phyloP scores from a whole-genome alignment of 1,140 invertebrate species.

The Drosophila mayri region DNA sequence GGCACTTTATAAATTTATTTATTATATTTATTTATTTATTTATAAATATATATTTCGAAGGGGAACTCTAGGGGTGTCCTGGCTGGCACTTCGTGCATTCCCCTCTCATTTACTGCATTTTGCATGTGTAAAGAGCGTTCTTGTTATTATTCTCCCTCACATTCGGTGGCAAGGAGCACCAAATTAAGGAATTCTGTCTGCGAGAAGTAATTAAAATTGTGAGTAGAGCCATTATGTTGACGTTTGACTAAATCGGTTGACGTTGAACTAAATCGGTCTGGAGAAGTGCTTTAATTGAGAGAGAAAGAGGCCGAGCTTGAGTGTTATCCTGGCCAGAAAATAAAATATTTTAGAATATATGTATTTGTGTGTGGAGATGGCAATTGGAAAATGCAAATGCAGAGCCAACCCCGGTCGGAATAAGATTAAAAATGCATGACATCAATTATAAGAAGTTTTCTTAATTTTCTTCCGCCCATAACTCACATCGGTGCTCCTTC shows the following conservation, averaged over 20 bases:
- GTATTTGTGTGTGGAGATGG: slow-evolving; percentile 2
- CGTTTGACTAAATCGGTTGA: too few relatives aligned
- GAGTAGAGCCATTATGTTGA: slow-evolving; percentile 37
- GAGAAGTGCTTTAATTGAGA: slow-evolving; percentile 32
- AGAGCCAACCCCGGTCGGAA: slow-evolving; percentile 27
- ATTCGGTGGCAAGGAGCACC: slow-evolving; percentile 30
- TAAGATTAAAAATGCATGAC: slow-evolving; percentile 73
- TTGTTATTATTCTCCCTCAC: slow-evolving; percentile 30
- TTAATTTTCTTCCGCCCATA: slow-evolving; percentile 74
- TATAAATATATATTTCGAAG: background rate
- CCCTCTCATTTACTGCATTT: slow-evolving; percentile 58
- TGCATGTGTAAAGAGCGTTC: slow-evolving; percentile 50
- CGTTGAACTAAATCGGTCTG: slow-evolving; percentile 27
- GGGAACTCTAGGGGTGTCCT: slow-evolving; percentile 17
- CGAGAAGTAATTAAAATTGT: slow-evolving; percentile 44
- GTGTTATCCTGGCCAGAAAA: slow-evolving; percentile 9
- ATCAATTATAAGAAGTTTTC: slow-evolving; percentile 81
- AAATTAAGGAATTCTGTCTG: slow-evolving; percentile 58
- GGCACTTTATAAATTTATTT: background rate
- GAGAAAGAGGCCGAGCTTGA: slow-evolving; percentile 5
- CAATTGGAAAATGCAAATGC: slow-evolving; percentile 41
- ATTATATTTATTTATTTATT: too few relatives aligned
- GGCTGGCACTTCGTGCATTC: slow-evolving; percentile 34
- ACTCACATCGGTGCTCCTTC: slow-evolving; percentile 62
- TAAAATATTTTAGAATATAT: slow-evolving; percentile 15